phyloP scores from a whole-genome alignment of 1,140 invertebrate species.

The Leptinotarsa defecta region DNA sequence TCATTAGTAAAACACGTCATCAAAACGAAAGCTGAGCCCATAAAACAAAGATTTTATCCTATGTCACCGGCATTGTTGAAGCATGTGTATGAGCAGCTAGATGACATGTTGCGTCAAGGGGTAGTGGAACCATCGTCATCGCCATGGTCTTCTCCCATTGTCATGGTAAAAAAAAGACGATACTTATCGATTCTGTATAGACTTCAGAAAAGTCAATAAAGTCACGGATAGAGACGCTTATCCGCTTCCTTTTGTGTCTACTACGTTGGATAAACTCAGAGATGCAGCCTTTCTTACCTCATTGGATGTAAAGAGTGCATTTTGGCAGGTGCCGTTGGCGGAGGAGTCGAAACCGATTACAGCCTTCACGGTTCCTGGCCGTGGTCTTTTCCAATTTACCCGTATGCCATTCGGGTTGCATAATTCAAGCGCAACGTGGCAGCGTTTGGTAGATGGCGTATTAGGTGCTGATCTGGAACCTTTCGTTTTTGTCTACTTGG shows the following conservation, averaged over 20 bases:
- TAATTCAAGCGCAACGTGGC: conserved; percentile 50
- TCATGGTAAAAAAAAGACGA: conserved; percentile 17
- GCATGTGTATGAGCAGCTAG: conserved; percentile 36
- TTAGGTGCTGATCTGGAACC: conserved; percentile 33
- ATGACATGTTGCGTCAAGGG: conserved; percentile 32
- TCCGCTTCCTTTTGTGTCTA: neutral
- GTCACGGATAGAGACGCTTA: neutral
- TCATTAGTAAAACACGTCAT: neutral
- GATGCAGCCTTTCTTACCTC: neutral
- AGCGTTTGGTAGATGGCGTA: conserved; percentile 28
- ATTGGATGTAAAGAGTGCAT: neutral
- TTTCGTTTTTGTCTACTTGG: conserved; percentile 44
- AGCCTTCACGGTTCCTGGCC: conserved; percentile 43
- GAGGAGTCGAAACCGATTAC: conserved; percentile 12
- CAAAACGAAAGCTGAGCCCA: conserved; percentile 21
- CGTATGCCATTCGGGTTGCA: conserved; percentile 57
- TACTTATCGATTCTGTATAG: conserved; percentile 19
- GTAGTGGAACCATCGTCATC: conserved; percentile 3
- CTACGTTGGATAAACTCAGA: neutral
- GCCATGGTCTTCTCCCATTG: neutral
- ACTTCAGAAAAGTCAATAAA: neutral
- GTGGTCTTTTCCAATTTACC: conserved; percentile 54
- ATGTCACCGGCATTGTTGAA: conserved; percentile 38
- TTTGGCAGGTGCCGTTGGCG: neutral
- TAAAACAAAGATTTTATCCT: conserved; percentile 42